Evolutionary conservation across 1,140 invertebrate genomes (phyloP).

Genomic region (Zaprionus kolodkinae): DNA sequence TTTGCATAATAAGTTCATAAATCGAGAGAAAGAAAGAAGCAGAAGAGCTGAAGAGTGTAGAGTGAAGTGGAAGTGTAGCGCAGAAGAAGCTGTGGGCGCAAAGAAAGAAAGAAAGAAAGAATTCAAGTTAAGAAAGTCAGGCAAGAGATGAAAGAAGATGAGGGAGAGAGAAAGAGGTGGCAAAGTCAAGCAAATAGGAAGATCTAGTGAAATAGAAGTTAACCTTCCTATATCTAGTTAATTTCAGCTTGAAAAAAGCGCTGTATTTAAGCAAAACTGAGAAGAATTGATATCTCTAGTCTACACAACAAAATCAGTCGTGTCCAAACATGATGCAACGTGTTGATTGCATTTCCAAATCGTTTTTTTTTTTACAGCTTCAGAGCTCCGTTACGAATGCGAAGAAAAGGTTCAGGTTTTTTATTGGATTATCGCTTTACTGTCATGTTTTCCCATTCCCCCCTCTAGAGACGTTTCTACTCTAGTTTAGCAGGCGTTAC

Average conservation of each 20-base stretch:
- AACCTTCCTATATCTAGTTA: neutral
- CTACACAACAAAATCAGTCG: neutral
- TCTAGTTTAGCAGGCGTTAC: conserved; percentile 12
- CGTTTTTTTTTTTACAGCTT: neutral
- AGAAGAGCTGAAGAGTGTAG: neutral
- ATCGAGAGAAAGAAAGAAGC: conserved; percentile 33
- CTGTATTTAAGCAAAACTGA: neutral
- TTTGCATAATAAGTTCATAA: conserved; percentile 64
- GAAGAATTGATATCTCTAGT: neutral
- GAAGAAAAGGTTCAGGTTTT: conserved; percentile 5
- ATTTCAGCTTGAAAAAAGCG: neutral
- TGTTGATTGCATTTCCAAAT: conserved; percentile 4
- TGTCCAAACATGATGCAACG: neutral
- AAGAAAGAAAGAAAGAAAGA: neutral
- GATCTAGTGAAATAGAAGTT: neutral
- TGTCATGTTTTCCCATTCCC: conserved; percentile 6
- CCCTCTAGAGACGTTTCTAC: neutral
- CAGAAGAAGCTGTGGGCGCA: conserved; percentile 24
- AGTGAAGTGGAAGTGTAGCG: too few species aligned
- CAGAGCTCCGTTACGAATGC: neutral
- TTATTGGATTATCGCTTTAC: conserved; percentile 28
- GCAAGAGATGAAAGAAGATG: too few species aligned
- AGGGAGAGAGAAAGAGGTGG: neutral
- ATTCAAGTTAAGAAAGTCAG: neutral
- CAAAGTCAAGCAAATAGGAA: neutral